A percentile compares a stretch with the other conserved stretches of the same genome.
Conservation (phyloP, 2,888 invertebrate genomes). For the Molorchus minor region DNA sequence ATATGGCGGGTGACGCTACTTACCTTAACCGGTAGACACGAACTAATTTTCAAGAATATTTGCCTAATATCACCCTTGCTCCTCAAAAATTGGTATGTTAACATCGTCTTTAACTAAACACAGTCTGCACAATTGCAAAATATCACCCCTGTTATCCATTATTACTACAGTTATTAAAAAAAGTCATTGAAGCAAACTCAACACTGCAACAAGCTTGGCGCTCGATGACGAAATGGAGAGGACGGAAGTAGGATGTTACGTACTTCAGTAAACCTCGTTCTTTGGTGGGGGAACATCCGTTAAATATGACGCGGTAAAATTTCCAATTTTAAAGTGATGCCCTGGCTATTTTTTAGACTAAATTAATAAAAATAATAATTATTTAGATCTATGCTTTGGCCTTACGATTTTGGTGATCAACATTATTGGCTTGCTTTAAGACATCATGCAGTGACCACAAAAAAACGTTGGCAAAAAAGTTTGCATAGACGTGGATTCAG, state of each 20-base stretch:
- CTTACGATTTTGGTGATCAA: too few relatives aligned
- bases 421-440: too few relatives aligned
- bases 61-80: conserved; percentile 70
- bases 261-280: conserved; percentile 33
- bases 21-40: conserved; percentile 81
- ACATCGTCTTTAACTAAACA: conserved; percentile 66
- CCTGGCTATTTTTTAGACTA: too few relatives aligned
- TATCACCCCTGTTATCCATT: conserved; percentile 60
- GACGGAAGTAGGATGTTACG: conserved; percentile 48
- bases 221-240: conserved; percentile 49
- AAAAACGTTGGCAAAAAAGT: too few relatives aligned
- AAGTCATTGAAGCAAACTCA: conserved; percentile 50
- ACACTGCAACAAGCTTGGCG: conserved; percentile 40
- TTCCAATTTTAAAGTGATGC: too few relatives aligned
- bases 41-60: conserved; percentile 74
- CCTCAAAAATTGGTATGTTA: conserved; percentile 75
- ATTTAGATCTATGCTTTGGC: too few relatives aligned
- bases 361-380: too few relatives aligned
- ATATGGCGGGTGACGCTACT: conserved; percentile 57
- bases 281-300: conserved; percentile 38
- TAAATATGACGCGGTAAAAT: conserved; percentile 27
- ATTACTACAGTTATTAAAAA: conserved; percentile 47
- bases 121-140: conserved; percentile 61
- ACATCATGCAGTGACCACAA: too few relatives aligned
- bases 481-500: too few relatives aligned